Base-by-base conservation (phyloP, 1,140 invertebrate species). In the Bombus ignitus region DNA sequence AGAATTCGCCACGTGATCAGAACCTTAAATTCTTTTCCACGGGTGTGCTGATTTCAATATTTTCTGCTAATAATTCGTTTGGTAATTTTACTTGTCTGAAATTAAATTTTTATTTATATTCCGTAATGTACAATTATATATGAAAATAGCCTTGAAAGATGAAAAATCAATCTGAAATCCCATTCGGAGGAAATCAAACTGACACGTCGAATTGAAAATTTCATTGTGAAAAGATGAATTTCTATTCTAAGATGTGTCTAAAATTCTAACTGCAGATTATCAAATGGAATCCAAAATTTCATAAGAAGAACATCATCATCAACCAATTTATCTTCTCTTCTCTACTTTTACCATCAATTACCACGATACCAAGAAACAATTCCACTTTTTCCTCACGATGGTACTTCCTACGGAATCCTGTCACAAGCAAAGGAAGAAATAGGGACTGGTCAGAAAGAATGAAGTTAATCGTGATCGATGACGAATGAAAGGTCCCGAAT, bases 401-500 rank as follows among this genome's bases (percentile, higher is more conserved):
- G 12, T 15, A 25, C 15, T 53, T 44, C 47, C 35, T 72, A 32
- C 42, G 39, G 66, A 76, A 57, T 53, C 28, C 73, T 57, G 35
- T 47, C n/a, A 28, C 35, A n/a, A 57, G 44, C 25, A 70, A 84
- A 77, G 10, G 39, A 62, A 70, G 73, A 75, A 53, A 74, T 62
- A 76, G 12, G 44, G 28, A 22, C 12, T 22, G 37, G 37, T 18
- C 44, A 32, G 73, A 79, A 12, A 37, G 59, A 71, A 81, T 42
- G 53, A 53, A 73, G 74, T 73, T 91, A 91, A 91, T 85, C 72
- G 86, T 91, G 90, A 91, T 91, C 87, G 86, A 91, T 74, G 90
- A 90, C 62, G 72, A 86, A 66, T 62, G 86, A 90, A 82, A 42
- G 85, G 35, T 39, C 57, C 59, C 65, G 72, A 74, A 85, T 75